A percentile compares a stretch with the other conserved stretches of the same genome.
phyloP scores from a whole-genome alignment of 2,888 invertebrate genomes.

The Dolichopus griseipennis region DNA sequence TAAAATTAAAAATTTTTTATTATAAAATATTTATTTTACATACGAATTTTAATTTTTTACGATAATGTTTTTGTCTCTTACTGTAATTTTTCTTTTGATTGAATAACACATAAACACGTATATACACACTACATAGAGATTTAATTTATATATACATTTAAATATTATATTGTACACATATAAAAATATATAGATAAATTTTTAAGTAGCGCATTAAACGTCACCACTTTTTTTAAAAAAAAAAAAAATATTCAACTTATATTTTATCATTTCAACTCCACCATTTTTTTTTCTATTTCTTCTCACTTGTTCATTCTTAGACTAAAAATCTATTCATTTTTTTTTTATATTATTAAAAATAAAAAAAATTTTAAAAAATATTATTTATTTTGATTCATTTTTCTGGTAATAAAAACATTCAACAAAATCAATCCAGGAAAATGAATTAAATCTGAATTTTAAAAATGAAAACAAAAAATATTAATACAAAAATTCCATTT shows the following conservation, averaged over 20 bases:
- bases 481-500: constrained; percentile 1
- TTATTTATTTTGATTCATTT: constrained; percentile 4
- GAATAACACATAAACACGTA: too few species aligned
- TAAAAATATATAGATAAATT: too few species aligned
- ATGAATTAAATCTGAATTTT: background rate
- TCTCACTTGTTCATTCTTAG: background rate
- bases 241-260: background rate
- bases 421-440: background rate
- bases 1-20: too few species aligned
- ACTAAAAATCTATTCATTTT: background rate
- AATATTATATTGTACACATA: too few species aligned
- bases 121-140: too few species aligned
- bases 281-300: background rate
- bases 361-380: background rate
- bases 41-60: too few species aligned
- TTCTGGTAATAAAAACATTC: background rate
- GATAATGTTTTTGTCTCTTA: too few species aligned
- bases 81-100: too few species aligned
- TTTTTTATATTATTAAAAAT: background rate
- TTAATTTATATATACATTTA: too few species aligned
- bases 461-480: background rate
- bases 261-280: background rate
- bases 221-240: background rate
- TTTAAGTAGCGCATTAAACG: background rate
- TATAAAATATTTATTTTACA: too few species aligned